These are phyloP conservation scores for Sebastes fasciatus DNA, from an alignment of 2,113 vertebrate genomes.

Conservation along the genomic window DNA sequence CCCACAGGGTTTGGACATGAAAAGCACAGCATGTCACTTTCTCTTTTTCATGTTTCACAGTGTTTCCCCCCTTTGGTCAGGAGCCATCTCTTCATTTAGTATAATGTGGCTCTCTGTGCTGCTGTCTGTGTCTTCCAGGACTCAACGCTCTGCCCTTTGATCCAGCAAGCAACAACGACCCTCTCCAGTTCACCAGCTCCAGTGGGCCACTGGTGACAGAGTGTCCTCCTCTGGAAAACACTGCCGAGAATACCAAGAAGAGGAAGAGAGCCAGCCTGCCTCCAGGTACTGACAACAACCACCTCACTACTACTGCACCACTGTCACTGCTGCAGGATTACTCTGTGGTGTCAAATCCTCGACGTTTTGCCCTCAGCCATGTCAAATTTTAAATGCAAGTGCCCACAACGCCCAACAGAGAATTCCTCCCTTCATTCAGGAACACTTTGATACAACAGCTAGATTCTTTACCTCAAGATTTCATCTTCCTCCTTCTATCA, in stretches of 20 bases:
- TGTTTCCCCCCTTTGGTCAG: neutral
- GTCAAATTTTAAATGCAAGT: conserved; percentile 35
- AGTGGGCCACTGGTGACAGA: conserved; percentile 81
- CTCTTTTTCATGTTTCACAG: neutral
- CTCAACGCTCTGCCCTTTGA: conserved; percentile 91
- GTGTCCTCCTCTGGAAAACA: conserved; percentile 86
- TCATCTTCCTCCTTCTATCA: conserved; percentile 2
- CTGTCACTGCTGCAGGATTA: conserved; percentile 29
- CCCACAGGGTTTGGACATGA: neutral
- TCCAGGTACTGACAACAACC: conserved; percentile 84
- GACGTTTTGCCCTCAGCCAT: conserved; percentile 32
- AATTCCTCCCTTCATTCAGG: conserved; percentile 13
- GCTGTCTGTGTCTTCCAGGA: conserved; percentile 80
- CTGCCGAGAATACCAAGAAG: conserved; percentile 88
- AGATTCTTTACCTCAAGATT: conserved; percentile 40
- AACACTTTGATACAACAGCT: conserved; percentile 28
- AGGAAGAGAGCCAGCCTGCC: conserved; percentile 87
- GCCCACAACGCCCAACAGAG: conserved; percentile 15
- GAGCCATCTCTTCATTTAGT: neutral
- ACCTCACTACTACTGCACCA: conserved; percentile 2
- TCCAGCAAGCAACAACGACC: conserved; percentile 86
- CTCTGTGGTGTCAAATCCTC: conserved; percentile 30
- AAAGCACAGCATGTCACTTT: conserved; percentile 20
- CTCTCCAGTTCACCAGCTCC: conserved; percentile 86
- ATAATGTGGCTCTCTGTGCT: conserved; percentile 41